Evolutionary conservation across 2,797 vertebrate species (phyloP).

Genomic region (Buceros bicornis): DNA sequence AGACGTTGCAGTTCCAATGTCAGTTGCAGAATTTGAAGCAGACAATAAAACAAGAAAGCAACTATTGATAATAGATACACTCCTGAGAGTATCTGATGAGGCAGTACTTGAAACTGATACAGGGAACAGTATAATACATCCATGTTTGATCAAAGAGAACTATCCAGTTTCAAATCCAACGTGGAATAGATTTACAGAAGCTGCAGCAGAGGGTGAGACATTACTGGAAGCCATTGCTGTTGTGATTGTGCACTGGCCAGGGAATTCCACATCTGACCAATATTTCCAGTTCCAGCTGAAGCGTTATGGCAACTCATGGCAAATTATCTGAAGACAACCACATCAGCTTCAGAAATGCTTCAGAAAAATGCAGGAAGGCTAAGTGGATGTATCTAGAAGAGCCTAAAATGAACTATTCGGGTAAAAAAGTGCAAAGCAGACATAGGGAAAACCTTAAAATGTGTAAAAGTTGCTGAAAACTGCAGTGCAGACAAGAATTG

Average conservation of each 20-base stretch:
- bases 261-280: background rate
- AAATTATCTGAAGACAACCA: background rate
- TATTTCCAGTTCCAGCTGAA: background rate
- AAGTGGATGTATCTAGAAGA: background rate
- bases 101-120: background rate
- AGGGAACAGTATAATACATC: background rate
- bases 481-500: background rate
- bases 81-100: background rate
- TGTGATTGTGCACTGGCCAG: background rate
- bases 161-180: background rate
- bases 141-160: background rate
- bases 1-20: background rate
- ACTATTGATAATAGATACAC: background rate
- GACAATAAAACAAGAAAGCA: background rate
- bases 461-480: background rate
- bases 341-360: background rate
- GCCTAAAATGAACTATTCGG: background rate
- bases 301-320: background rate
- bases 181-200: background rate
- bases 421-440: background rate
- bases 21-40: background rate
- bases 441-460: background rate
- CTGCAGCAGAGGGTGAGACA: background rate
- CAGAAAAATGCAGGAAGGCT: background rate
- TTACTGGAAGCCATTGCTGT: background rate